Percentiles rank a stretch among this genome's conserved stretches.
Evolutionary conservation across 2,797 vertebrate species (phyloP).

Genomic region (Enteromius argenteus): DNA sequence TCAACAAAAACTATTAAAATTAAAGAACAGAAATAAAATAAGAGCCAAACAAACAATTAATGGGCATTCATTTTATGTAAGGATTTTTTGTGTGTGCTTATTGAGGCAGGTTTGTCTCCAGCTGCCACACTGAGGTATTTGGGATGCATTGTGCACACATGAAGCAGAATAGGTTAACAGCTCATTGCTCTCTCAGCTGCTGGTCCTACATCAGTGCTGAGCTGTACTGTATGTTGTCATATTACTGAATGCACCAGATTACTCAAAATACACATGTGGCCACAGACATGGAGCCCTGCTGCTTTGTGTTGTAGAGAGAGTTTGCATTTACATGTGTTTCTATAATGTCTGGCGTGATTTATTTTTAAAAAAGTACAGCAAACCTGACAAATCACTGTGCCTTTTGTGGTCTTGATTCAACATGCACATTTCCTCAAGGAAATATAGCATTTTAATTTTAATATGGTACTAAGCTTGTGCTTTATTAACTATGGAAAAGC

Average conservation of each 20-base stretch:
- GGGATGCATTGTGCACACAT: conserved; percentile 34
- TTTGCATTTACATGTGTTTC: conserved; percentile 14
- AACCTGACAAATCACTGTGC: background rate
- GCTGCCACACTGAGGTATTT: conserved; percentile 10
- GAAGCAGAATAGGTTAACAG: conserved; percentile 48
- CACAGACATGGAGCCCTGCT: conserved; percentile 30
- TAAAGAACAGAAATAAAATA: background rate
- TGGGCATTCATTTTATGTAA: too few species aligned
- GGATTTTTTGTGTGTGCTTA: background rate
- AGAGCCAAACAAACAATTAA: background rate
- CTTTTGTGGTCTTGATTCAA: conserved; percentile 26
- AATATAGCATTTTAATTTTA: background rate
- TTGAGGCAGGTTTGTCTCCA: conserved; percentile 18
- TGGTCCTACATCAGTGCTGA: conserved; percentile 49
- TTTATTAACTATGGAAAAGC: conserved; percentile 34
- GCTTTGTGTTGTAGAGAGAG: conserved; percentile 3
- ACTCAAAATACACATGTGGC: conserved; percentile 61
- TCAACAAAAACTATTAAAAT: background rate
- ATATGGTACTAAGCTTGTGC: background rate
- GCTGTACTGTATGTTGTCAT: conserved; percentile 54
- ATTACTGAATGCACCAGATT: conserved; percentile 50
- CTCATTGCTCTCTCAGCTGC: conserved; percentile 46
- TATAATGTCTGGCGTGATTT: background rate
- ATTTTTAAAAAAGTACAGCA: background rate
- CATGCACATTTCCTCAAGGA: background rate